Percentiles rank a stretch among this genome's conserved stretches.
These are phyloP conservation scores for Hemichromis elongatus DNA, from an alignment of 2,113 vertebrate species.

Conservation along the genomic window DNA sequence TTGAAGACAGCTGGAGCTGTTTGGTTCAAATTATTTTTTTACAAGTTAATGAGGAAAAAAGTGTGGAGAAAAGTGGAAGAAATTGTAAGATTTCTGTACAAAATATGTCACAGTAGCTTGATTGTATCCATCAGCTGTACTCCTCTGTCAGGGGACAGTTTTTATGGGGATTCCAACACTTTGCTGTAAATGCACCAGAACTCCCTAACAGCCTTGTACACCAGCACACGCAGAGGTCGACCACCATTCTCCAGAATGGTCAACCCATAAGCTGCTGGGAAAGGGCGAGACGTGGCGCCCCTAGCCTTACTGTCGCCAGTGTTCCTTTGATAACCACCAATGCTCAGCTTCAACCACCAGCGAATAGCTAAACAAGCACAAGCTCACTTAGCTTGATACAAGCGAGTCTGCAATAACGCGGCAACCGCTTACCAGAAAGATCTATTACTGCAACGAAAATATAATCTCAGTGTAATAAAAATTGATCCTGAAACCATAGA, in stretches of 20 bases:
- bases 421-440: background rate
- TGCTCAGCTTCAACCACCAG: background rate
- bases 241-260: background rate
- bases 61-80: background rate
- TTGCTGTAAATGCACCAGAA: no score
- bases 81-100: background rate
- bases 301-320: background rate
- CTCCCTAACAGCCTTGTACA: background rate
- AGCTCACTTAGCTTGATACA: background rate
- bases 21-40: background rate
- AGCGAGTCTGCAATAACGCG: accelerated
- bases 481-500: background rate
- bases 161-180: background rate
- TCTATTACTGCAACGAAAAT: accelerated
- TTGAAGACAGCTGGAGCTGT: background rate
- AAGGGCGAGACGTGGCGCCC: background rate
- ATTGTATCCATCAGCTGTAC: background rate
- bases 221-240: background rate
- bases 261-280: background rate
- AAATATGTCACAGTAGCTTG: background rate
- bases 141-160: background rate
- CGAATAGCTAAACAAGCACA: background rate
- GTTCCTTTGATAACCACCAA: background rate
- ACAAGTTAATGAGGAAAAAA: background rate
- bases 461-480: background rate